Evolutionary conservation across 2,888 invertebrate genomes (phyloP).

Genomic region (Stenodera caucasica): DNA sequence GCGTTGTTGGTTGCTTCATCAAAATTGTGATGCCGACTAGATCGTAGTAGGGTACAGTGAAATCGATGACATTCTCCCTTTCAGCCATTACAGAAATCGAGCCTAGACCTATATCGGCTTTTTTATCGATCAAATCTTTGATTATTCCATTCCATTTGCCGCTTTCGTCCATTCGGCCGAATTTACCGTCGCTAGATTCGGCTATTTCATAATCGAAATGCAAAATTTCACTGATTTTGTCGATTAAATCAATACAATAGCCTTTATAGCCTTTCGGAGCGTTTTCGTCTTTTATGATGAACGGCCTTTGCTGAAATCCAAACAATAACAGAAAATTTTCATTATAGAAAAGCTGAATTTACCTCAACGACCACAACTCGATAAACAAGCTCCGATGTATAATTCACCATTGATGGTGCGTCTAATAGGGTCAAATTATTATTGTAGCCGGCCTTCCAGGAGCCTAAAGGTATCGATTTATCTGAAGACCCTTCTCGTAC

Average conservation of each 20-base stretch:
- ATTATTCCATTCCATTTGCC: conserved; percentile 74
- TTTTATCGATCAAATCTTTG: conserved; percentile 75
- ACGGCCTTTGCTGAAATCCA: conserved; percentile 72
- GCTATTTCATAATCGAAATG: conserved; percentile 80
- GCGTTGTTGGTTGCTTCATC: conserved; percentile 78
- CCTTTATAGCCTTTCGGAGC: conserved; percentile 72
- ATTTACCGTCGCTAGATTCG: conserved; percentile 66
- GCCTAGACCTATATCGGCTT: conserved; percentile 84
- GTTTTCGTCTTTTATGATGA: conserved; percentile 71
- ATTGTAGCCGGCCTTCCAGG: conserved; percentile 77
- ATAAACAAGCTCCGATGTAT: conserved; percentile 82
- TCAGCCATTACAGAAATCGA: conserved; percentile 81
- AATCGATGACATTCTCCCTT: conserved; percentile 86
- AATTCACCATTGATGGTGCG: conserved; percentile 69
- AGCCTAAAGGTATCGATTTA: conserved; percentile 70
- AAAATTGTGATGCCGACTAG: conserved; percentile 90
- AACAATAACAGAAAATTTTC: neutral
- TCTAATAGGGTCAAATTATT: conserved; percentile 67
- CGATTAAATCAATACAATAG: conserved; percentile 82
- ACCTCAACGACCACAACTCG: conserved; percentile 84
- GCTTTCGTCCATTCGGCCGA: no score
- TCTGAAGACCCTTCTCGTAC: conserved; percentile 74
- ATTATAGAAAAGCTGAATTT: conserved; percentile 47
- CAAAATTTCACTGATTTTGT: conserved; percentile 71
- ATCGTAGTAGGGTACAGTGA: conserved; percentile 88